Evolutionary conservation across 2,888 invertebrate genomes (phyloP).

Genomic region (Andrena bicolor): DNA sequence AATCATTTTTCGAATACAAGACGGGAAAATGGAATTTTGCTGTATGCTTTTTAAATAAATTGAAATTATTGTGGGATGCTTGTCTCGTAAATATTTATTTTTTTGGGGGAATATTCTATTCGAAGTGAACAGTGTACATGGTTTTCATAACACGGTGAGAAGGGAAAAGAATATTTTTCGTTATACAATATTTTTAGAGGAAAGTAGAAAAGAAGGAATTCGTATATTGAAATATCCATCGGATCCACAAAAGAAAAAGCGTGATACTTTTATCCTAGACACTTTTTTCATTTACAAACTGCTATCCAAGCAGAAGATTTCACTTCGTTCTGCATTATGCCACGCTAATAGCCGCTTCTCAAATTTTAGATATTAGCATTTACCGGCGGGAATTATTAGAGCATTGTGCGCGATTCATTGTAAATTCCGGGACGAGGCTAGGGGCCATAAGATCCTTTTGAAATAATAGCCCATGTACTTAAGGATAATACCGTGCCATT

Average conservation of each 20-base stretch:
- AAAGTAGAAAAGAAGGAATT: not conserved
- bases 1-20: not conserved
- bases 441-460: slow-evolving; percentile 19
- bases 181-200: not conserved
- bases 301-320: not conserved
- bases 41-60: too few relatives aligned
- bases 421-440: slow-evolving; percentile 16
- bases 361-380: slow-evolving; percentile 10
- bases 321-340: not conserved
- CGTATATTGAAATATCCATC: not conserved
- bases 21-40: too few relatives aligned
- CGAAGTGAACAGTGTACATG: too few relatives aligned
- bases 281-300: not conserved
- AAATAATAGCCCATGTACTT: slow-evolving; percentile 39
- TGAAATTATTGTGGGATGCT: too few relatives aligned
- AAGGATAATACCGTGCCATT: slow-evolving; percentile 45
- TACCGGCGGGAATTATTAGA: slow-evolving; percentile 39
- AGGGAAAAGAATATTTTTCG: too few relatives aligned
- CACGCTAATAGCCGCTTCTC: not conserved
- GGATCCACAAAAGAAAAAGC: not conserved
- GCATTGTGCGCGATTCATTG: slow-evolving; percentile 27
- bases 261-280: not conserved
- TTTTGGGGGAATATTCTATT: too few relatives aligned
- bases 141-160: too few relatives aligned
- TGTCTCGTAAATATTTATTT: too few relatives aligned